Conservation (phyloP, 1,140 invertebrate species). For the Microvelia longipes region DNA sequence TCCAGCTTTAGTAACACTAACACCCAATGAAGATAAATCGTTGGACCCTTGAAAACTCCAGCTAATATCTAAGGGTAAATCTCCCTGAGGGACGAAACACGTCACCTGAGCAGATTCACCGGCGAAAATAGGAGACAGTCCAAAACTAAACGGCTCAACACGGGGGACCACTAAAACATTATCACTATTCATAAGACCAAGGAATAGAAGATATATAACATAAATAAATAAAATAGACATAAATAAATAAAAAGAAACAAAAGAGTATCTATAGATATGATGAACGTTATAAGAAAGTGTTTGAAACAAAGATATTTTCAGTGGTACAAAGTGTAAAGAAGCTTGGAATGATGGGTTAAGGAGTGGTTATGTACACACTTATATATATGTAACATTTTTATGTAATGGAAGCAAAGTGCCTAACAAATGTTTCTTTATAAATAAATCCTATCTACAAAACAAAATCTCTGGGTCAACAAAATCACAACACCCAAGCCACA, state of each 20-base stretch:
- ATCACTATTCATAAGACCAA: background rate
- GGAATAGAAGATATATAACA: background rate
- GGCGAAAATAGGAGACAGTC: constrained; percentile 27
- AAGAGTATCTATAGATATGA: background rate
- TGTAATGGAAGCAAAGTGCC: no score
- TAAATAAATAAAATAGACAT: background rate
- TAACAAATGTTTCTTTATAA: no score
- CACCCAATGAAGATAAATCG: constrained; percentile 12
- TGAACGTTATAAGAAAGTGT: no score
- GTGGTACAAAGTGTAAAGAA: no score
- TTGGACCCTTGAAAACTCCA: constrained; percentile 23
- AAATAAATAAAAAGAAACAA: background rate
- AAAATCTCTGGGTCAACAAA: no score
- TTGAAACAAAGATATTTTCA: no score
- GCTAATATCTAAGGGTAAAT: constrained; percentile 23
- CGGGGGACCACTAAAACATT: constrained; percentile 30
- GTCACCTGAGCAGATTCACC: constrained; percentile 30
- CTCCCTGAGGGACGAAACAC: constrained; percentile 27
- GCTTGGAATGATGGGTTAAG: no score
- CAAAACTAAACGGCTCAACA: constrained; percentile 35
- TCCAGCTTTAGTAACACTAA: constrained; percentile 31
- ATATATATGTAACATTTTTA: no score
- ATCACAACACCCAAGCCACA: no score
- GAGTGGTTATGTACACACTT: no score
- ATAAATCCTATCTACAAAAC: no score